A percentile compares a stretch with the other conserved stretches of the same genome.
These are phyloP conservation scores for Corydoras maculifer DNA, from an alignment of 2,113 vertebrate species.

Conservation along the genomic window DNA sequence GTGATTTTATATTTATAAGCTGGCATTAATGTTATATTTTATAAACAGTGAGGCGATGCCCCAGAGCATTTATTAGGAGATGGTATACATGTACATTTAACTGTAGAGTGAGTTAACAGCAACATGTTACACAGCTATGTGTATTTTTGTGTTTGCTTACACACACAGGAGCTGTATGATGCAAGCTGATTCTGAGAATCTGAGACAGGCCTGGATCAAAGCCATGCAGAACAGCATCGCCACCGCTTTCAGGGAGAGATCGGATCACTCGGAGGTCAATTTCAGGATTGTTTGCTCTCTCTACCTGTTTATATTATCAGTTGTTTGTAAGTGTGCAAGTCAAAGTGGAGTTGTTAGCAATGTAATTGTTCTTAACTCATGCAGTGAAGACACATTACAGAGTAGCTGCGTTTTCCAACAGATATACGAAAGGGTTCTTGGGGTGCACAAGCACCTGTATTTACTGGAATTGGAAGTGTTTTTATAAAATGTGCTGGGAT, in stretches of 20 bases:
- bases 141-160: constrained; percentile 28
- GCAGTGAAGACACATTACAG: no score
- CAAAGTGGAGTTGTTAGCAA: no score
- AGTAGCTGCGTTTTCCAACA: no score
- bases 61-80: no score
- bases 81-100: neutral
- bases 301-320: neutral
- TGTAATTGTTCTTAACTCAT: no score
- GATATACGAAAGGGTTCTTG: no score
- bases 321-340: no score
- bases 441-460: no score
- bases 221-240: constrained; percentile 96
- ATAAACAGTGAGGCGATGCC: no score
- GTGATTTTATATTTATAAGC: neutral
- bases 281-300: neutral
- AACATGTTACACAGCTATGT: neutral
- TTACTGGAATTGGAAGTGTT: no score
- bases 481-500: no score
- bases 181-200: constrained; percentile 92
- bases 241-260: constrained; percentile 91
- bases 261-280: constrained; percentile 59
- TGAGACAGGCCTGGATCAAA: constrained; percentile 93
- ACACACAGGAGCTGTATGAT: constrained; percentile 88
- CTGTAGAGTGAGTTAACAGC: neutral
- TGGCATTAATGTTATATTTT: no score